These are phyloP conservation scores for Gymnoscopelus braueri DNA, from an alignment of 2,797 vertebrate genomes.

Conservation along the genomic window DNA sequence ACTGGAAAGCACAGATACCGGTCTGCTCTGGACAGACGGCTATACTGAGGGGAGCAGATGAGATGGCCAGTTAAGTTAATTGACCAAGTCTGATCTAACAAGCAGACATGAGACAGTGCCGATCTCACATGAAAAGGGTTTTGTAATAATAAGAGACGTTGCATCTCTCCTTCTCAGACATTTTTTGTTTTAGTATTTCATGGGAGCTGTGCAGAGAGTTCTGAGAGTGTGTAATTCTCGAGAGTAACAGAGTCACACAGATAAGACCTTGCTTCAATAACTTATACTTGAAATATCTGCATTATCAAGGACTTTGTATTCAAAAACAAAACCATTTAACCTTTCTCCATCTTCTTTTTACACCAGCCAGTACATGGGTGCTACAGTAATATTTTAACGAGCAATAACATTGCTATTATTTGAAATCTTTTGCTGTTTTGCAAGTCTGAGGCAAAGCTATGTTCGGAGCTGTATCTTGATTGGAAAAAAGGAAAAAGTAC, in stretches of 20 bases:
- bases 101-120: conserved; percentile 19
- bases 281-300: conserved; percentile 31
- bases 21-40: conserved; percentile 51
- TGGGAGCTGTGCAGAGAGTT: neutral
- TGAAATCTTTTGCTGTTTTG: conserved; percentile 33
- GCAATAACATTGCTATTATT: conserved; percentile 32
- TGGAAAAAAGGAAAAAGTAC: too few species aligned
- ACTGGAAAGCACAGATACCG: conserved; percentile 64
- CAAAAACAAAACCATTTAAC: conserved; percentile 33
- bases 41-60: conserved; percentile 57
- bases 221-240: neutral
- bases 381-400: conserved; percentile 47
- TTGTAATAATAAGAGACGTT: neutral
- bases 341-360: conserved; percentile 24
- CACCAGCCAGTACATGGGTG: conserved; percentile 31
- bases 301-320: conserved; percentile 31
- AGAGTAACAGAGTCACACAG: conserved; percentile 13
- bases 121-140: conserved; percentile 17
- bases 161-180: neutral
- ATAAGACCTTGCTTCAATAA: conserved; percentile 40
- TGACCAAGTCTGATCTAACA: conserved; percentile 49
- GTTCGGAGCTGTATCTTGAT: too few species aligned
- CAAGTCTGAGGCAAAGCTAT: too few species aligned
- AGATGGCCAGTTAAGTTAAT: conserved; percentile 67
- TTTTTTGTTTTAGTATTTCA: conserved; percentile 14